Conservation (phyloP, 2,888 invertebrate species). For the Boloria euphrosyne region DNA sequence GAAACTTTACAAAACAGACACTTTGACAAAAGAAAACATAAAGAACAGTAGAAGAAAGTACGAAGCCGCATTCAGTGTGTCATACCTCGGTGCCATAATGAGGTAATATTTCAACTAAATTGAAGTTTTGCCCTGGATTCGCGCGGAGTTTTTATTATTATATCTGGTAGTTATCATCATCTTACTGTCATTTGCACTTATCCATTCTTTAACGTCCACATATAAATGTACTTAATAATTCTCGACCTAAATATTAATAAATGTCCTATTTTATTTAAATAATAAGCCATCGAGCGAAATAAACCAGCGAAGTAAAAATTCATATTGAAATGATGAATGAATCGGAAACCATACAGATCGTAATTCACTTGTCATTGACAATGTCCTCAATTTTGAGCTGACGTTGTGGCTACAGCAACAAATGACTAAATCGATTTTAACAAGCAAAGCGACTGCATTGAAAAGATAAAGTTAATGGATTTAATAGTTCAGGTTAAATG, state of each 20-base stretch:
- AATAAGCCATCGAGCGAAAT: too few relatives aligned
- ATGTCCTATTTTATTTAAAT: not conserved
- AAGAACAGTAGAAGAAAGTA: conserved; percentile 31
- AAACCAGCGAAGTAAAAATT: not conserved
- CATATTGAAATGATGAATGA: conserved; percentile 22
- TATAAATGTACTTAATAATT: not conserved
- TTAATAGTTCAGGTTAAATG: too few relatives aligned
- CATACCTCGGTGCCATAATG: conserved; percentile 45
- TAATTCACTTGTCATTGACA: conserved; percentile 34
- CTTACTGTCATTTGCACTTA: conserved; percentile 33
- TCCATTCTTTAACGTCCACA: conserved; percentile 23
- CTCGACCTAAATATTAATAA: not conserved
- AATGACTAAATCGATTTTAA: conserved; percentile 32
- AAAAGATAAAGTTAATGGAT: conserved; percentile 3
- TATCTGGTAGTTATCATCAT: conserved; percentile 40
- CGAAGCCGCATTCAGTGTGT: conserved; percentile 38
- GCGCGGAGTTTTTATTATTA: conserved; percentile 47
- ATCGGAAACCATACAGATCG: conserved; percentile 21
- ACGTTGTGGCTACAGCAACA: conserved; percentile 31
- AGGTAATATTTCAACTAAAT: conserved; percentile 48
- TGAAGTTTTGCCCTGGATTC: conserved; percentile 49
- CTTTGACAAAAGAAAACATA: conserved; percentile 29
- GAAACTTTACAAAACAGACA: conserved; percentile 5
- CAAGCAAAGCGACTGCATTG: conserved; percentile 14
- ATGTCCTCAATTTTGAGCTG: conserved; percentile 34